Evolutionary conservation across 2,888 invertebrate species (phyloP).

Genomic region (Strigamia transsilvanica): DNA sequence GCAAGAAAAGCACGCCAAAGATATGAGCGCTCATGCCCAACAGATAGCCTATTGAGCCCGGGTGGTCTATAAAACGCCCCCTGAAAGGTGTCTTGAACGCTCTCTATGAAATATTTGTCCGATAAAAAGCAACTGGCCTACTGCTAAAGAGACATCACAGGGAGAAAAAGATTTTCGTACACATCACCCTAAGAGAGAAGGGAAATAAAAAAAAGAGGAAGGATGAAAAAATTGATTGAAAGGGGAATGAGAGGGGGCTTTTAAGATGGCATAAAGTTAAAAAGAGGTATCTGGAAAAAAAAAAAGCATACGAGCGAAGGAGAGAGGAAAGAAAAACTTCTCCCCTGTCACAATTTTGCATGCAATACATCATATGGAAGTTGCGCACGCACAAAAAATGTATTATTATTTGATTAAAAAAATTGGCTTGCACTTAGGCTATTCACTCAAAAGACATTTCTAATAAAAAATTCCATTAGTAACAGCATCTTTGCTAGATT

Average conservation of each 20-base stretch:
- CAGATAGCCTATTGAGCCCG: slow-evolving; percentile 42
- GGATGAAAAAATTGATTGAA: slow-evolving; percentile 32
- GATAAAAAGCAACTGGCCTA: slow-evolving; percentile 39
- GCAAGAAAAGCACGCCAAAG: slow-evolving; percentile 44
- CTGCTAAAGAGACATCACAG: slow-evolving; percentile 42
- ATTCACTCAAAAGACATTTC: slow-evolving; percentile 37
- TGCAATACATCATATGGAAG: slow-evolving; percentile 38
- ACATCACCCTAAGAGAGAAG: slow-evolving; percentile 27
- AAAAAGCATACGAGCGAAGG: not conserved
- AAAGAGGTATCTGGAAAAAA: not conserved
- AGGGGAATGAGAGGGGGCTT: not conserved
- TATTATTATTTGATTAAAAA: slow-evolving; percentile 42
- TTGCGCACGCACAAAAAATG: slow-evolving; percentile 30
- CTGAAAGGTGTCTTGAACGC: slow-evolving; percentile 42
- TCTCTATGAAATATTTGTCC: slow-evolving; percentile 44
- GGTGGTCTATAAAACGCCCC: slow-evolving; percentile 42
- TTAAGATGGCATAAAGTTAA: slow-evolving; percentile 25
- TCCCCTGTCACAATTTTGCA: slow-evolving; percentile 30
- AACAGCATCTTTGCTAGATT: slow-evolving; percentile 32
- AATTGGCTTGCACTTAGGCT: slow-evolving; percentile 42
- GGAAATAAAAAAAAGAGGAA: slow-evolving; percentile 13
- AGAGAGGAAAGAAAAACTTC: not conserved
- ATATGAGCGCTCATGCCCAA: slow-evolving; percentile 40
- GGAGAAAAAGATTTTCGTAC: slow-evolving; percentile 36
- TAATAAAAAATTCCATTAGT: slow-evolving; percentile 44